phyloP scores from a whole-genome alignment of 2,888 invertebrate species.

The Clostera curtula region DNA sequence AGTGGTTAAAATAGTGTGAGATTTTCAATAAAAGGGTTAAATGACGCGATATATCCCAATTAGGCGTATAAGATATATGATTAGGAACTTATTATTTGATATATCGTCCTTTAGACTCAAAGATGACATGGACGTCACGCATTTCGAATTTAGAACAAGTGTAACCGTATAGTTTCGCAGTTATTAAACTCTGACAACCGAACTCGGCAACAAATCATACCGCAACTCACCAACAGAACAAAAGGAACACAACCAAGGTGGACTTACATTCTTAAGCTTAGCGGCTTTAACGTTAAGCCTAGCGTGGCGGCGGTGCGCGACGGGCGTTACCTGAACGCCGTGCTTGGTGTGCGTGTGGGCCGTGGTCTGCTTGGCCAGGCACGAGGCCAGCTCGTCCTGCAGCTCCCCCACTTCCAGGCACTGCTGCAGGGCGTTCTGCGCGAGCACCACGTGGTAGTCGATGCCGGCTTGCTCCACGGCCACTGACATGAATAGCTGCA shows the following conservation, averaged over 20 bases:
- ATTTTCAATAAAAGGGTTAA: too few species aligned
- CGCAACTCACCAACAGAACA: conserved; percentile 2
- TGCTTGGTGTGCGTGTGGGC: conserved; percentile 87
- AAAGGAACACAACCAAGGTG: conserved; percentile 1
- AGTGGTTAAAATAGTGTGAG: too few species aligned
- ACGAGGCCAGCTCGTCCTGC: conserved; percentile 94
- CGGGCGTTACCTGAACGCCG: conserved; percentile 82
- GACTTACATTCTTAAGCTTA: conserved; percentile 69
- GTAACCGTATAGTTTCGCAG: conserved; percentile 4
- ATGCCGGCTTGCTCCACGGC: conserved; percentile 96
- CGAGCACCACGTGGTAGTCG: conserved; percentile 97
- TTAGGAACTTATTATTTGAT: too few species aligned
- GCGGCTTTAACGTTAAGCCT: conserved; percentile 43
- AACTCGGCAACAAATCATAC: conserved; percentile 9
- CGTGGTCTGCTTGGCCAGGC: conserved; percentile 93
- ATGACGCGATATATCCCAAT: too few species aligned
- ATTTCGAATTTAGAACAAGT: too few species aligned
- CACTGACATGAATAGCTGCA: conserved; percentile 96
- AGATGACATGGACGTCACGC: too few species aligned
- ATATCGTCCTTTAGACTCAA: too few species aligned
- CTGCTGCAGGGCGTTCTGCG: conserved; percentile 95
- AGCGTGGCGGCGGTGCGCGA: conserved; percentile 17
- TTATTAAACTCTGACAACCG: conserved; percentile 2
- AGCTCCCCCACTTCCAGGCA: conserved; percentile 89
- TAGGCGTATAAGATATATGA: too few species aligned